phyloP scores from a whole-genome alignment of 2,113 vertebrate genomes.

The Meleagris gallopavo region DNA sequence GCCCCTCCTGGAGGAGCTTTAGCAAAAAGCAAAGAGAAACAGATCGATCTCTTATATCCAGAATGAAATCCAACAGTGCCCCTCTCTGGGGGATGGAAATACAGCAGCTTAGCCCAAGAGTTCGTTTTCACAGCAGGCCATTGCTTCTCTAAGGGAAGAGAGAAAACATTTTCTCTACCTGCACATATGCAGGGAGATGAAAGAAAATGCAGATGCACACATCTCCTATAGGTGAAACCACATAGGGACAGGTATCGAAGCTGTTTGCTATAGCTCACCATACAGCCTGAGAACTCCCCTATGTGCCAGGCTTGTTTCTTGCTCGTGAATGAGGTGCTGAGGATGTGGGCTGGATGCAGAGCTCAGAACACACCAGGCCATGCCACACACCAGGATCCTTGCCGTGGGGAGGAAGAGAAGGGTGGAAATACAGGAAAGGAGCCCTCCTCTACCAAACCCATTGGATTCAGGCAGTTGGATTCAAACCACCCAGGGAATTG shows the following conservation, averaged over 20 bases:
- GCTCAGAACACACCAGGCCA: neutral
- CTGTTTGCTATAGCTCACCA: neutral
- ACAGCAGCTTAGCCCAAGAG: neutral
- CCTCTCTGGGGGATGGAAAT: slow-evolving; percentile 8
- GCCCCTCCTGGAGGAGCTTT: neutral
- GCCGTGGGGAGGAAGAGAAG: neutral
- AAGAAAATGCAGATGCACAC: neutral
- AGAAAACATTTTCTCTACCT: too few relatives aligned
- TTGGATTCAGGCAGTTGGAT: accelerated
- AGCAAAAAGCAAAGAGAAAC: accelerated
- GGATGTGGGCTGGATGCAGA: neutral
- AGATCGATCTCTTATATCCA: accelerated
- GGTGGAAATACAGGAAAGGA: neutral
- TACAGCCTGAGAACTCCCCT: neutral
- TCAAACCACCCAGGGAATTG: neutral
- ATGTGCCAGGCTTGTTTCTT: neutral
- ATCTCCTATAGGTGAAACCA: accelerated
- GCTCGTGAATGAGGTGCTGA: neutral
- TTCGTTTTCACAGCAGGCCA: accelerated
- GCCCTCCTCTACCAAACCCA: neutral
- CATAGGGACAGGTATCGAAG: neutral
- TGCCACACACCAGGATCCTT: accelerated
- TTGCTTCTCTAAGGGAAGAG: accelerated
- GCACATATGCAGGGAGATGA: accelerated
- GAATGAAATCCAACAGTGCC: slow-evolving; percentile 58